Evolutionary conservation across 2,113 vertebrate species (phyloP), one percentile per base, ranked within the genome.

Genomic region (Thamnaconus septentrionalis): DNA sequence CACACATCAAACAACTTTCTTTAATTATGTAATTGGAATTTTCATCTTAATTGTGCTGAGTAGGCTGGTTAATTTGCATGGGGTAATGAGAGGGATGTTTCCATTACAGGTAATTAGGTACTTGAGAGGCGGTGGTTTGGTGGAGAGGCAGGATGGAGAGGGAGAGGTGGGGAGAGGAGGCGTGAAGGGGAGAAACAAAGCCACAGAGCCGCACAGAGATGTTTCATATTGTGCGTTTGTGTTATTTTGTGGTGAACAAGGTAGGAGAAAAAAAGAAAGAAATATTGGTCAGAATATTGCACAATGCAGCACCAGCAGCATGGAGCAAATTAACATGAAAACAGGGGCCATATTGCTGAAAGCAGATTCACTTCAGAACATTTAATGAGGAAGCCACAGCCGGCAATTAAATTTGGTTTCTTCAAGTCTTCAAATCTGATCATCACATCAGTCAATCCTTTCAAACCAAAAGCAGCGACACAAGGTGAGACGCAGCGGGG

Each of bases 81-180:
- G 81, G 86, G 74, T 92, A 91, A 92, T 91, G 90, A 92, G 90
- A 86, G 89, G 89, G 89, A 92, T 90, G 92, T 91, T 92, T 91
- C 89, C 80, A 92, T 92, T 91, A 91, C 89, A 92, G 89, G 90
- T 92, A 92, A 92, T 92, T 92, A 92, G 90, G 85, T 90, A 79
- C 82, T 91, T 88, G 86, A 87, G 89, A 90, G 85, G 85, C 81
- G 78, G 80, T 81, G 75, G 77, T 78, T 84, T 85, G 87, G 83
- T 79, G 71, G 81, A 87, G 69, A 84, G 87, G 81, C 77, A 80
- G 76, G 76, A 69, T 31, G 67, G 70, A 83, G 73, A 72, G 53
- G 74, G 53, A 76, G 76, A 77, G 63, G 66, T 56, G 79, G 66
- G 66, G 51, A 78, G 70, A 60, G 57, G 59, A 18, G 48, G 52